These are phyloP conservation scores for Pseudorhombus dupliciocellatus DNA, from an alignment of 2,113 vertebrate species.

Conservation along the genomic window DNA sequence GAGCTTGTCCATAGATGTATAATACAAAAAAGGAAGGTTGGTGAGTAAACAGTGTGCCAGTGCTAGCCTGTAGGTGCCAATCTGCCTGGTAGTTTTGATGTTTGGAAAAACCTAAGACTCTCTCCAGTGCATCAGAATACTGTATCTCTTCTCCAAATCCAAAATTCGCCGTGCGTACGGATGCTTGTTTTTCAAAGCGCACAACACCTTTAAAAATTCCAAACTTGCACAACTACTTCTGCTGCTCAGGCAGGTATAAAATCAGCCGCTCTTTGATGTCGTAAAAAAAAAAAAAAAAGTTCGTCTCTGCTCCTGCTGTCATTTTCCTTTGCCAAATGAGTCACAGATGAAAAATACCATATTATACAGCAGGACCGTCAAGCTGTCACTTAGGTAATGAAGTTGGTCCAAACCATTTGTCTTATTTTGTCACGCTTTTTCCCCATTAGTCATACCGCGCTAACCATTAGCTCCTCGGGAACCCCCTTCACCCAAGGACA, in stretches of 20 bases:
- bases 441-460: constrained; percentile 81
- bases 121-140: constrained; percentile 64
- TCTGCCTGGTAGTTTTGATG: constrained; percentile 71
- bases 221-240: constrained; percentile 54
- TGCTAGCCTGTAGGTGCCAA: constrained; percentile 69
- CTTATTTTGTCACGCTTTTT: constrained; percentile 85
- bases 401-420: constrained; percentile 84
- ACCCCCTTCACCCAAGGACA: constrained; percentile 83
- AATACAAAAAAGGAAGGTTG: constrained; percentile 67
- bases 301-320: constrained; percentile 53
- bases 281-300: constrained; percentile 70
- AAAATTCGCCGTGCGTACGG: constrained; percentile 43
- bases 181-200: constrained; percentile 63
- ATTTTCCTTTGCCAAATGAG: constrained; percentile 76
- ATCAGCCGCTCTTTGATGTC: constrained; percentile 65
- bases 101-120: constrained; percentile 50
- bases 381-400: constrained; percentile 84
- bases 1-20: constrained; percentile 66
- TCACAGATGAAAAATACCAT: constrained; percentile 82
- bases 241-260: constrained; percentile 65
- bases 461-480: constrained; percentile 79
- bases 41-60: constrained; percentile 68
- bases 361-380: constrained; percentile 79
- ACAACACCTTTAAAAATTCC: constrained; percentile 58
- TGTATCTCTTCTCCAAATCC: constrained; percentile 55